Evolutionary conservation across 2,797 vertebrate species (phyloP).

Genomic region (Smutsia gigantea): DNA sequence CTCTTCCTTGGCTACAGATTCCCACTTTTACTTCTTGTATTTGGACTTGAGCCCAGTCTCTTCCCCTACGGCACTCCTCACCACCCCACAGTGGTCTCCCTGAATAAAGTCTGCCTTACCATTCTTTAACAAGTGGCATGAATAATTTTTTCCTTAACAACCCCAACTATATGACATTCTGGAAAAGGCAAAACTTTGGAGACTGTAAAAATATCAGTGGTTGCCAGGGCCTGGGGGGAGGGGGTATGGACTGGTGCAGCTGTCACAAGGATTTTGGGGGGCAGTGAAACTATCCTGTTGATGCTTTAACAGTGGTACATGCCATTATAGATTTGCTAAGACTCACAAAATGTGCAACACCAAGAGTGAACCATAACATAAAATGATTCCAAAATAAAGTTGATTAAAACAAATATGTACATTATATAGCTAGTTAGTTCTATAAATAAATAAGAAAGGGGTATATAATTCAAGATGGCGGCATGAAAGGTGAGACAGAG

Average conservation of each 20-base stretch:
- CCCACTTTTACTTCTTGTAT: not conserved
- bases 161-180: not conserved
- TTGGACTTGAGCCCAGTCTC: not conserved
- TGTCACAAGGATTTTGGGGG: too few species aligned
- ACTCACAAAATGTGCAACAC: not conserved
- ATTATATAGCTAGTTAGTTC: not conserved
- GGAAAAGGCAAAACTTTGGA: not conserved
- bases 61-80: not conserved
- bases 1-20: not conserved
- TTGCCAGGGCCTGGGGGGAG: not conserved
- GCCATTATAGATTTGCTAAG: not conserved
- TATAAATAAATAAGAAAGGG: not conserved
- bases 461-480: too few species aligned
- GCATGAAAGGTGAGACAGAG: too few species aligned
- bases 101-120: not conserved
- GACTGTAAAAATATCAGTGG: not conserved
- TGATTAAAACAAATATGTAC: not conserved
- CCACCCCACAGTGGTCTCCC: rapidly evolving
- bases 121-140: not conserved
- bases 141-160: not conserved
- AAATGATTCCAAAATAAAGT: not conserved
- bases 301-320: not conserved
- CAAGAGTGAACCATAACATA: not conserved
- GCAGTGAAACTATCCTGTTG: not conserved
- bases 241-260: rapidly evolving